Conservation (phyloP, 2,888 invertebrate genomes). For the Sesia bembeciformis region DNA sequence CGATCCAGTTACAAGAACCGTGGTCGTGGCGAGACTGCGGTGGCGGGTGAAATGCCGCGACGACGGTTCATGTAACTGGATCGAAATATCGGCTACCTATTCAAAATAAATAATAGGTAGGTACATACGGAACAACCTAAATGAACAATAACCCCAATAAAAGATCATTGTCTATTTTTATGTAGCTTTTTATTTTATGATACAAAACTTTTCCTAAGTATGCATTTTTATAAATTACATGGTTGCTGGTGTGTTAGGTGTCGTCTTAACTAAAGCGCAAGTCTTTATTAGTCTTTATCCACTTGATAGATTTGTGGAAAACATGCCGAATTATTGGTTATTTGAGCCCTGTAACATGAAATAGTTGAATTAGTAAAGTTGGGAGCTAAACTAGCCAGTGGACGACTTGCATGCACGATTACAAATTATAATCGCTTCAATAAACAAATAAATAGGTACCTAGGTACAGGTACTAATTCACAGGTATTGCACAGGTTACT, state of each 20-base stretch:
- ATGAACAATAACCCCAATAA: conserved; percentile 19
- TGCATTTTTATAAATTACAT: conserved; percentile 54
- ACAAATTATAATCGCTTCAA: no score
- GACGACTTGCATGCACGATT: no score
- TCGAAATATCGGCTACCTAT: no score
- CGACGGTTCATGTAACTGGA: no score
- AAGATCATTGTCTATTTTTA: conserved; percentile 67
- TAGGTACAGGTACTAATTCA: no score
- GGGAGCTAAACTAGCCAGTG: background rate
- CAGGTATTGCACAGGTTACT: no score
- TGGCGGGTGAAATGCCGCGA: no score
- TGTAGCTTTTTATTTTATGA: conserved; percentile 57
- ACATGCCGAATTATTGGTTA: background rate
- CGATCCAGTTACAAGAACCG: no score
- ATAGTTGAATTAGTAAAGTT: background rate
- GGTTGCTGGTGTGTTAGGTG: conserved; percentile 12
- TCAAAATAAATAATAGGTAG: no score
- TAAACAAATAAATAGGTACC: no score
- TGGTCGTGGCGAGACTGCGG: no score
- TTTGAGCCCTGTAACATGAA: background rate
- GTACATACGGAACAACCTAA: background rate
- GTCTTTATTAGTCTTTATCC: conserved; percentile 43
- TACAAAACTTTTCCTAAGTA: conserved; percentile 45
- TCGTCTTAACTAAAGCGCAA: conserved; percentile 4
- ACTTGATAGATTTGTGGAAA: conserved; percentile 39